Evolutionary conservation across 2,797 vertebrate species (phyloP), one percentile per base, ranked within the genome.

Genomic region (Gymnothorax reevesii): DNA sequence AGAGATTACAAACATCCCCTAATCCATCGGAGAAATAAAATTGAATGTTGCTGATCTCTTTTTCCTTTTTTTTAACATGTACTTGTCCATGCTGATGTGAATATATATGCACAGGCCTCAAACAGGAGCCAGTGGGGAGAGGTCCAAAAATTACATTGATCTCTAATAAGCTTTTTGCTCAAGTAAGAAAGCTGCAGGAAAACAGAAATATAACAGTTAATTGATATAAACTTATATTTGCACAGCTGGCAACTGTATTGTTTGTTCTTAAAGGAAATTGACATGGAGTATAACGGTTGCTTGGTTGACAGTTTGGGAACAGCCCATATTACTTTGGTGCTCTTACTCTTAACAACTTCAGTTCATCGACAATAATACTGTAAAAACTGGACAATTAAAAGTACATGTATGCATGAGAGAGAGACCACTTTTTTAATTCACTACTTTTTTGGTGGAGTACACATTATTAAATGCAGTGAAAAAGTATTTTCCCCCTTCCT

Each of bases 1-100:
- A 83, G 84, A 89, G 90, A 92, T 91, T 90, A 90, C 82, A 86
- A 49, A 88, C 22, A 83, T 52, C 83, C 80, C 71, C 66, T 88
- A 90, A 90, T 91, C 88, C 86, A 71, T 25, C 20, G 27, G 27
- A 60, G 8, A 59, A 73, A 22, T 52, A 42, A 84, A 87, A 52
- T 49, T 77, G 73, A 17, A 54, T 69, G 49, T 83, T 64, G 75
- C 55, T 75, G 54, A 80, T 84, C 82, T 73, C 7, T 84, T 64
- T 57, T 62, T 66, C 57, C 49, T 59, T 54, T 73, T 42, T 42
- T 15, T 49, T 42, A 33, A 71, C 59, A 60, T 22, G 55, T 60
- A 60, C 17, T 12, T 13, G 17, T 60, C 1, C 4, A n/a, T 17
- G n/a, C 12, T 8, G 17, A 54, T 82, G 42, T 8, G 22, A 9